Evolutionary conservation across 2,888 invertebrate species (phyloP).

Genomic region (Globia sparganii): DNA sequence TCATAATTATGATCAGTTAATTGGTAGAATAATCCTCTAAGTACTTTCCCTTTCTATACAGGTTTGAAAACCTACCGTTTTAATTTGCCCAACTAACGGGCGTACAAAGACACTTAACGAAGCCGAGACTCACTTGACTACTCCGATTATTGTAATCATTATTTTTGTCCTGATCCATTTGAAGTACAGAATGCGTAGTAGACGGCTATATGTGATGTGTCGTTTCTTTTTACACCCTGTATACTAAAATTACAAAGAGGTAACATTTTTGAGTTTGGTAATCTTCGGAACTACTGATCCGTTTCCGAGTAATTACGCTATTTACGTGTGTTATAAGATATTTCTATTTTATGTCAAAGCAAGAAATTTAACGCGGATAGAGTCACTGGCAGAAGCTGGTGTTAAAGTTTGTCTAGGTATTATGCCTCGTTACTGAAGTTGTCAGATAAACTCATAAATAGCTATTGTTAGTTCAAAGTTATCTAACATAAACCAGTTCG

Average conservation of each 20-base stretch:
- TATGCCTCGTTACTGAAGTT: background rate
- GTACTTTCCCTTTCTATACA: slow-evolving; percentile 29
- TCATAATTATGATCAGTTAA: slow-evolving; percentile 23
- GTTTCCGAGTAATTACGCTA: background rate
- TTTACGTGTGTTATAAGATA: no score
- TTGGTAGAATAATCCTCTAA: background rate
- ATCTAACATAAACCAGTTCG: no score
- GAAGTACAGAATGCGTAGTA: no score
- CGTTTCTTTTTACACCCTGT: no score
- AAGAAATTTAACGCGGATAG: background rate
- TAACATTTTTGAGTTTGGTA: background rate
- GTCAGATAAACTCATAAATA: no score
- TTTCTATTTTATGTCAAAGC: background rate
- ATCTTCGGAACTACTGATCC: background rate
- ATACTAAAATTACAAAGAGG: background rate
- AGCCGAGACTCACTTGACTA: no score
- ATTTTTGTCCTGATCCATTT: no score
- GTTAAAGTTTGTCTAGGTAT: background rate
- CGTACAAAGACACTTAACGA: no score
- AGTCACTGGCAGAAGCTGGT: no score
- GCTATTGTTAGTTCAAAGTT: background rate
- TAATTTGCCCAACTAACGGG: background rate
- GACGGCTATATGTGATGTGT: no score
- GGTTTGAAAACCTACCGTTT: background rate
- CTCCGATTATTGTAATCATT: no score